Base-by-base conservation (phyloP, 2,113 vertebrate genomes). In the Paramisgurnus dabryanus region DNA sequence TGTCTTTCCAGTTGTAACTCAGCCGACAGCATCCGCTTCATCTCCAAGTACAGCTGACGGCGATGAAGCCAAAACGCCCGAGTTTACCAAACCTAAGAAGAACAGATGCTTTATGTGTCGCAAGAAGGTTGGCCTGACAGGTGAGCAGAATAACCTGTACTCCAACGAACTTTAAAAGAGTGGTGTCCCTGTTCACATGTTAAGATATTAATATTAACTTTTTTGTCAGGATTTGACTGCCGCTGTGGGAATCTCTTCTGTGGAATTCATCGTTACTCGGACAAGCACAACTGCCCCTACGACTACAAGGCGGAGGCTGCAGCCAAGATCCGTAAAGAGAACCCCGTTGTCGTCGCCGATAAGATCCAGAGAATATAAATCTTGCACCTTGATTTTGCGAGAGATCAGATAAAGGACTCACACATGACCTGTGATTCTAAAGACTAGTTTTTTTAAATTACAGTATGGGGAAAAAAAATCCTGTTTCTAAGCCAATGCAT, bases 291-390 rank as follows among this genome's bases (percentile, higher is more conserved):
- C 89, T 96, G 95, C 80, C 95, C 95, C 15, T 96, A 95, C 1
- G 95, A 96, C 88, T 96, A 96, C 91, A 95, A 93, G 91, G 90
- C 94, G 0, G 95, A 95, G 80, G 95, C 95, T 0, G 94, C 94
- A 0, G 94, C 93, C 88, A 95, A 95, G 85, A 96, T 96, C 73
- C 94, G 95, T 18, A 96, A 96, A 87, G 95, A 96, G 82, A 96
- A 96, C 86, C 95, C 95, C 0, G 90, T 96, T 7, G 90, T 95
- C 1, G 91, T 96, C 0, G 95, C 95, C 0, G 95, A 96, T 83
- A 96, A 96, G 92, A 96, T 96, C 88, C 95, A 96, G 92, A 96
- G 95, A 92, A 94, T 95, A 95, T 96, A 94, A 88, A 12, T 50
- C 73, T 61, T 34, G 5, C 53, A 47, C 74, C 71, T 67, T 84